Evolutionary conservation across 1,140 invertebrate species (phyloP).

Genomic region (Thrips palmi): DNA sequence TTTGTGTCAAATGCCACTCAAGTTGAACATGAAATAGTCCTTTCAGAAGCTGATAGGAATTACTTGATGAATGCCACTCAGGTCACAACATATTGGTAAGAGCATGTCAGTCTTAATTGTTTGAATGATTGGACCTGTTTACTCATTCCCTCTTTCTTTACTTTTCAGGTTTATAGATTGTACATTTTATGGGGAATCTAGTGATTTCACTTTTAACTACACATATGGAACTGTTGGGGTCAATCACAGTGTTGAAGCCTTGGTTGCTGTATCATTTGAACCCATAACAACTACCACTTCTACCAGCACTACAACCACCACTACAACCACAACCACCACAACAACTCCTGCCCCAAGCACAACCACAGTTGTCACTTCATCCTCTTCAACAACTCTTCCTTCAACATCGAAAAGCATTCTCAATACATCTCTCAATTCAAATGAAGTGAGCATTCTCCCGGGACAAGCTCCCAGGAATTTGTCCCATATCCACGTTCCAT

Average conservation of each 20-base stretch:
- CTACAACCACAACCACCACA: conserved; percentile 12
- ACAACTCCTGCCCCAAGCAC: conserved; percentile 9
- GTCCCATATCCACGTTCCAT: conserved; percentile 29
- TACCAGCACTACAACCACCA: conserved; percentile 15
- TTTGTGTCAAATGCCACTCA: conserved; percentile 39
- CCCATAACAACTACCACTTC: conserved; percentile 14
- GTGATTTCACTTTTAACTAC: conserved; percentile 34
- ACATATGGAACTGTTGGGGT: conserved; percentile 39
- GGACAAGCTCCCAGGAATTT: too few relatives aligned
- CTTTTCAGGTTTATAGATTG: conserved; percentile 63
- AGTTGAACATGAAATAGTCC: conserved; percentile 33
- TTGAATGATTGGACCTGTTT: too few relatives aligned
- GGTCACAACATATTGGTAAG: conserved; percentile 53
- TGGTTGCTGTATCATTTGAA: conserved; percentile 46
- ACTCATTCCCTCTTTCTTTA: too few relatives aligned
- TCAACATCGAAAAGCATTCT: conserved; percentile 18
- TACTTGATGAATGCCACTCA: conserved; percentile 41
- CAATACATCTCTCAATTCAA: conserved; percentile 17
- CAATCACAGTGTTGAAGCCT: conserved; percentile 42
- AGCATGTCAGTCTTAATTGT: too few relatives aligned
- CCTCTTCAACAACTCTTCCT: conserved; percentile 17
- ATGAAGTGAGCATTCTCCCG: too few relatives aligned
- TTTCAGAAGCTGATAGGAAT: conserved; percentile 35
- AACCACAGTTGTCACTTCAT: conserved; percentile 17
- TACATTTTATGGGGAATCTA: conserved; percentile 41